phyloP scores from a whole-genome alignment of 1,140 invertebrate genomes.

The Drosophila lacertosa region DNA sequence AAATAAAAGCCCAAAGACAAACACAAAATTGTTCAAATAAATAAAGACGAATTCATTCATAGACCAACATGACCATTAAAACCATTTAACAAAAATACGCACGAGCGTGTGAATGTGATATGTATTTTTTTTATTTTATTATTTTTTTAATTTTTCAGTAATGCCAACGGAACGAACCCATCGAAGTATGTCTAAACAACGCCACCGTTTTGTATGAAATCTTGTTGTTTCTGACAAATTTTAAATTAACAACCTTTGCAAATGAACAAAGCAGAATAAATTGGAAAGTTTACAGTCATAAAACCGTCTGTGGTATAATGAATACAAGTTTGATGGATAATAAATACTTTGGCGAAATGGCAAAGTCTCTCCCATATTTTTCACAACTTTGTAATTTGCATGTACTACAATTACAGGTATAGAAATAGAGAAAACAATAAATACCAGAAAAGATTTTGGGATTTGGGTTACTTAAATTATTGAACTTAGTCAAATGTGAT shows the following conservation, averaged over 20 bases:
- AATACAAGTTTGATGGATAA: neutral
- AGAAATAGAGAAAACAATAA: no score
- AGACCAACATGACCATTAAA: constrained; percentile 19
- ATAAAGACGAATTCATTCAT: constrained; percentile 52
- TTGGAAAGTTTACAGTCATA: constrained; percentile 39
- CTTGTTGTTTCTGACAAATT: constrained; percentile 38
- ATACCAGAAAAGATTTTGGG: no score
- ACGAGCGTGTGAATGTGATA: constrained; percentile 55
- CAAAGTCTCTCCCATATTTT: neutral
- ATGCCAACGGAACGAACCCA: constrained; percentile 29
- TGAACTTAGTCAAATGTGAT: no score
- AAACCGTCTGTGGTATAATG: neutral
- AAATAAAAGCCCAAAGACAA: constrained; percentile 23
- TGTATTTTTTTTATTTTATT: neutral
- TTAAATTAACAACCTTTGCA: constrained; percentile 18
- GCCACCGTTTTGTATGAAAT: constrained; percentile 53
- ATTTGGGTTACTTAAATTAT: no score
- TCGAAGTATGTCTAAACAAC: constrained; percentile 62
- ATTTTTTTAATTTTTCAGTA: neutral
- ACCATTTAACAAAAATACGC: constrained; percentile 17
- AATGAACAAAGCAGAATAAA: constrained; percentile 32
- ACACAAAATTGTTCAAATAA: constrained; percentile 38
- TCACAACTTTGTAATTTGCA: no score
- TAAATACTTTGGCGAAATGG: neutral
- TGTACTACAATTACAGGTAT: no score